phyloP scores from a whole-genome alignment of 2,113 vertebrate genomes.

The Desmodus rotundus region DNA sequence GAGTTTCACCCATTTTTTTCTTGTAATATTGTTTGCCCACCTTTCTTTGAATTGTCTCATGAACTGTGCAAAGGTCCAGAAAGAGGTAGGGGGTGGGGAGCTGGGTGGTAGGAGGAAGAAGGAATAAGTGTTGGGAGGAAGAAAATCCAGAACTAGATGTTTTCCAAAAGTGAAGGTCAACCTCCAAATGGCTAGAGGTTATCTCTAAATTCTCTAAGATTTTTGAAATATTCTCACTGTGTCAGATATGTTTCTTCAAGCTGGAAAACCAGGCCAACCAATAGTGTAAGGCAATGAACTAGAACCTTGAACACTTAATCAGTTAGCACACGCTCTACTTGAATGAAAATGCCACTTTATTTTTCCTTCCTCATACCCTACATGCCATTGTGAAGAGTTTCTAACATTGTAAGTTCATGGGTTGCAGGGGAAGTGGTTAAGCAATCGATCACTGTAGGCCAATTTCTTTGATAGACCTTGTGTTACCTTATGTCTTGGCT shows the following conservation, averaged over 20 bases:
- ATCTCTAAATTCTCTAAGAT: not conserved
- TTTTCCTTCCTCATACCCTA: not conserved
- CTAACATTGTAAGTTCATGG: not conserved
- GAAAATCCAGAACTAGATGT: not conserved
- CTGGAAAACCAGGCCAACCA: not conserved
- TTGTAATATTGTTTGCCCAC: not conserved
- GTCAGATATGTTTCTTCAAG: not conserved
- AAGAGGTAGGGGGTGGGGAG: not conserved
- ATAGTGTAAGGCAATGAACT: not conserved
- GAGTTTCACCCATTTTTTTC: not conserved
- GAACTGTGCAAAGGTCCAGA: not conserved
- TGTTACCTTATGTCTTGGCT: constrained; percentile 49
- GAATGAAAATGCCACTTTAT: not conserved
- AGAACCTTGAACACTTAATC: not conserved
- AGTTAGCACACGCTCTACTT: not conserved
- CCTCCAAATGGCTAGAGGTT: not conserved
- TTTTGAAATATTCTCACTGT: not conserved
- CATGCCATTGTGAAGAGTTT: not conserved
- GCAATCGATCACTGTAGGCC: not conserved
- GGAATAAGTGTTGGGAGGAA: not conserved
- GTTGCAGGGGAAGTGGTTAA: not conserved
- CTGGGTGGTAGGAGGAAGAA: not conserved
- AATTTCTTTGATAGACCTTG: constrained; percentile 48
- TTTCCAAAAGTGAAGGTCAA: not conserved
- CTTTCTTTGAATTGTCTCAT: not conserved